These are phyloP conservation scores for Lepisosteus oculatus DNA, from an alignment of 2,113 vertebrate species.

Conservation along the genomic window DNA sequence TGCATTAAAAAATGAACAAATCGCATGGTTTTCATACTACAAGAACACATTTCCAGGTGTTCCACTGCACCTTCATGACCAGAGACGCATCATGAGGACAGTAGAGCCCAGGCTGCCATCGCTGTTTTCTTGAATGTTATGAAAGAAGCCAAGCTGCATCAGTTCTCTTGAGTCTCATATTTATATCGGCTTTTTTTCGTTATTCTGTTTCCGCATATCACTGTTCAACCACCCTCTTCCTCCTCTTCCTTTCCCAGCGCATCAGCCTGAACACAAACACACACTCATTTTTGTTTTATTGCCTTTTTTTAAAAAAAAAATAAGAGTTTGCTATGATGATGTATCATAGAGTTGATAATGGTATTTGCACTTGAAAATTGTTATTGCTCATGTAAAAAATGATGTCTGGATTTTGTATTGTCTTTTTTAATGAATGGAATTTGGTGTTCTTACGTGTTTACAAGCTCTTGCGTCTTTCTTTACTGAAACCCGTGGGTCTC, in stretches of 20 bases:
- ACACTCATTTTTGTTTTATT: conserved; percentile 40
- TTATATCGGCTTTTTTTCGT: conserved; percentile 54
- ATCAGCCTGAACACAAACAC: conserved; percentile 40
- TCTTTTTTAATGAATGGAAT: conserved; percentile 86
- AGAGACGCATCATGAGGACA: not conserved
- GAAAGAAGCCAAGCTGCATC: not conserved
- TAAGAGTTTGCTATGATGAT: conserved; percentile 71
- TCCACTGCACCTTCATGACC: too few species aligned
- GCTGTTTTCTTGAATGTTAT: conserved; percentile 26
- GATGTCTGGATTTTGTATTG: conserved; percentile 98
- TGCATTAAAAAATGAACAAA: too few species aligned
- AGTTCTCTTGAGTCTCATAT: conserved; percentile 22
- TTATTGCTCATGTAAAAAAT: conserved; percentile 94
- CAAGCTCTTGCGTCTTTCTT: conserved; percentile 51
- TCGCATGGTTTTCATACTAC: too few species aligned
- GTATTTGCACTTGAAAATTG: conserved; percentile 98
- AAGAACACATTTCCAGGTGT: too few species aligned
- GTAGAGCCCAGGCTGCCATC: not conserved
- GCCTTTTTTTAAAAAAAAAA: conserved; percentile 47
- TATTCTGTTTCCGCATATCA: conserved; percentile 32
- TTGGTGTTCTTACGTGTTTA: conserved; percentile 65
- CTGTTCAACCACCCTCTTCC: conserved; percentile 34
- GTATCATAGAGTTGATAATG: conserved; percentile 82
- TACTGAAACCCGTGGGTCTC: too few species aligned
- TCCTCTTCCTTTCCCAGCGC: conserved; percentile 29